A percentile compares a stretch with the other conserved stretches of the same genome.
Evolutionary conservation across 2,797 vertebrate genomes (phyloP).

Genomic region (Liparis tanakae): DNA sequence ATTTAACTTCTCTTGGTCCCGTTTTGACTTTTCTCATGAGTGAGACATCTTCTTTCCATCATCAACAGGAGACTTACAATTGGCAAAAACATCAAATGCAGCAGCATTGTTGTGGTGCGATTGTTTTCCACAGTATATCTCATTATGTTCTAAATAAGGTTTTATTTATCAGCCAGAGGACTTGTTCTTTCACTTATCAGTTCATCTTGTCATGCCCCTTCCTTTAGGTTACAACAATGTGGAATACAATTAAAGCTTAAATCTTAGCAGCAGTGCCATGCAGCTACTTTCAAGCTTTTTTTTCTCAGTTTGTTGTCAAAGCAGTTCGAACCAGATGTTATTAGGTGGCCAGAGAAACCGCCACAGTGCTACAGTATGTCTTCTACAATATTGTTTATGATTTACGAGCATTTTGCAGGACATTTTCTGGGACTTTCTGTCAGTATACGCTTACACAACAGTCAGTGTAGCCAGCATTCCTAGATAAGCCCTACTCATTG

Average conservation of each 20-base stretch:
- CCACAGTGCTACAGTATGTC: conserved; percentile 3
- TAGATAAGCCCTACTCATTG: conserved; percentile 27
- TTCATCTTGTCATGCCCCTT: conserved; percentile 11
- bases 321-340: conserved; percentile 43
- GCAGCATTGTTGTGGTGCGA: conserved; percentile 14
- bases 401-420: conserved; percentile 36
- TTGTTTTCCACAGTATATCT: conserved; percentile 43
- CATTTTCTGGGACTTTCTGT: conserved; percentile 29
- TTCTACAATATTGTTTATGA: conserved; percentile 28
- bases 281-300: conserved; percentile 18
- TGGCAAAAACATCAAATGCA: conserved; percentile 51
- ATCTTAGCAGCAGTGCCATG: conserved; percentile 8
- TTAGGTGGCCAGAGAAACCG: conserved; percentile 11
- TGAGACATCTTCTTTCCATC: conserved; percentile 45
- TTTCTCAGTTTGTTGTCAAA: conserved; percentile 31
- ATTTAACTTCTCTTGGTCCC: conserved; percentile 6
- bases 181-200: conserved; percentile 18
- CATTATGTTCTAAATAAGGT: conserved; percentile 27
- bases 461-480: neutral
- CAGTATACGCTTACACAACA: conserved; percentile 35
- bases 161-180: conserved; percentile 8
- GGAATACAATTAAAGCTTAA: conserved; percentile 20
- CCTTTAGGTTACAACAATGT: conserved; percentile 10
- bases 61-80: conserved; percentile 40
- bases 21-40: conserved; percentile 35